Evolutionary conservation across 2,113 vertebrate genomes (phyloP).

Genomic region (Dasyornis broadbenti): DNA sequence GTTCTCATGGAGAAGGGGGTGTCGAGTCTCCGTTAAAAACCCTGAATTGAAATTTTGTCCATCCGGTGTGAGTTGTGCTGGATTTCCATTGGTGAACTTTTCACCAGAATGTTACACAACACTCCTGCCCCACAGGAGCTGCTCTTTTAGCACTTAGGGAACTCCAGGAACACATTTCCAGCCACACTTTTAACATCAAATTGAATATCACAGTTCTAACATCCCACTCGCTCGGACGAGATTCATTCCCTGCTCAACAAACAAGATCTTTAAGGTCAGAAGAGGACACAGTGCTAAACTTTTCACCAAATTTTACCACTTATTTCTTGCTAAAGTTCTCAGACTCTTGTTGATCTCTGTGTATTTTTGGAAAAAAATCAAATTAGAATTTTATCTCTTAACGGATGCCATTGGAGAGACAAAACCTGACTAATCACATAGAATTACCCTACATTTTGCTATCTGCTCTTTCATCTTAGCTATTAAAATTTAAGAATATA

Average conservation of each 20-base stretch:
- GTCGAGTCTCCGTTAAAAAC: not conserved
- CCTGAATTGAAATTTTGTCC: not conserved
- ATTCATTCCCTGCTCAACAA: not conserved
- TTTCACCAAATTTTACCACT: not conserved
- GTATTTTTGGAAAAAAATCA: not conserved
- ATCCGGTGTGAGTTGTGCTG: not conserved
- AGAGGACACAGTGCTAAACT: not conserved
- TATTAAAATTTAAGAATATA: not conserved
- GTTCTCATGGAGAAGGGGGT: not conserved
- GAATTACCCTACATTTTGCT: not conserved
- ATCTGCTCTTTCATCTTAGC: not conserved
- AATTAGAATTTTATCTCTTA: not conserved
- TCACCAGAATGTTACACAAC: not conserved
- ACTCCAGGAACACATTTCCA: not conserved
- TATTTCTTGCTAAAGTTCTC: not conserved
- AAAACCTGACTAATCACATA: not conserved
- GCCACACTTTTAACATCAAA: not conserved
- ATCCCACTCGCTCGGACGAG: not conserved
- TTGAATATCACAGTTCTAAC: not conserved
- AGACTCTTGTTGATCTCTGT: not conserved
- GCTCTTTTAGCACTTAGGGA: not conserved
- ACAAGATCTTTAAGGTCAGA: not conserved
- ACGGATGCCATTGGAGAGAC: not conserved
- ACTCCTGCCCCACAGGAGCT: not conserved
- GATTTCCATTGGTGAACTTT: not conserved